Evolutionary conservation across 2,888 invertebrate species (phyloP), one percentile per base, ranked within the genome.

Genomic region (Cylindroiulus punctatus): DNA sequence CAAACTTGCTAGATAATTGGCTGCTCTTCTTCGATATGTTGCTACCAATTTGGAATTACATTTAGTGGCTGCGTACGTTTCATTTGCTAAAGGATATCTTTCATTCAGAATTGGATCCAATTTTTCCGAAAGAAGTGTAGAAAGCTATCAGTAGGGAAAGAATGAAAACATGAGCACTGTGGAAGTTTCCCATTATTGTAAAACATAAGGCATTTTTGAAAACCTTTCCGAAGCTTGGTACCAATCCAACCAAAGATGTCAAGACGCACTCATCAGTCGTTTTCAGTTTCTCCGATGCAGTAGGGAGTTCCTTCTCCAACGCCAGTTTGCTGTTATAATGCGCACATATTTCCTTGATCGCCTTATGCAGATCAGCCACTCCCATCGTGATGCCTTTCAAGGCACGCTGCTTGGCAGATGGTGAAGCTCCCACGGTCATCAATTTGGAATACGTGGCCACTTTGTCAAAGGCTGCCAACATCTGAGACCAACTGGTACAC

Each of bases 261-360:
- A 91, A 89, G 40, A 92, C 90, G 88, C 92, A 91, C 87, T 91
- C 91, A 88, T 92, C 91, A 14, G 91, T 91, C 12, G 91, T 91
- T 87, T 90, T 90, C 86, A 92, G 89, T 87, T 90, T 90, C 88
- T 91, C 90, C 22, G 91, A 90, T 2, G 91, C 90, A 85, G 91
- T 91, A 7, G 92, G 91, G 84, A 92, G 88, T 88, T 92, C 91
- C 87, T 91, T 90, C 88, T 92, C 92, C 85, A 91, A 87, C 3
- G 90, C 89, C 85, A 91, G 90, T 89, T 92, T 92, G 86, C 90
- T 87, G 81, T 89, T 89, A 88, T 90, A 90, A 40, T 89, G 89
- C 87, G 90, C 90, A 87, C 90, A 91, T 32, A 91, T 89, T 87
- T 91, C 92, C 91, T 88, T 52, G 89, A 89, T 36, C 82, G 82